phyloP scores from a whole-genome alignment of 2,888 invertebrate species.

The Sturmia bella region DNA sequence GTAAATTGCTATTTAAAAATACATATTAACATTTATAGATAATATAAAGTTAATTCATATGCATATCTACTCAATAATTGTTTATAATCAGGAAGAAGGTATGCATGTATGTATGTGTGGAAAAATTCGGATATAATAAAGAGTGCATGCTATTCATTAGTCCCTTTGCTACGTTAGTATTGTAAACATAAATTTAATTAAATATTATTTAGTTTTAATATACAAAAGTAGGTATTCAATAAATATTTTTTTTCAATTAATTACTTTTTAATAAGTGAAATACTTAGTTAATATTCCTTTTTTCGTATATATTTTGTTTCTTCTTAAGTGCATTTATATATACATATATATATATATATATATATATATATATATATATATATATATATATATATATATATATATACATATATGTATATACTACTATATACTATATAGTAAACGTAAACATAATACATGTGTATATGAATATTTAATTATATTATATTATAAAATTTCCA shows the following conservation, averaged over 20 bases:
- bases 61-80: constrained; percentile 50
- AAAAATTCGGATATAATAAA: constrained; percentile 34
- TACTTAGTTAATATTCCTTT: too few relatives aligned
- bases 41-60: constrained; percentile 54
- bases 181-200: too few relatives aligned
- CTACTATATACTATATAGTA: background rate
- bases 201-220: constrained; percentile 38
- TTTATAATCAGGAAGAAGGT: constrained; percentile 26
- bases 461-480: too few relatives aligned
- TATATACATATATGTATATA: background rate
- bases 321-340: constrained; percentile 17
- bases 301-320: too few relatives aligned
- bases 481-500: too few relatives aligned
- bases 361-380: background rate
- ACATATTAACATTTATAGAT: constrained; percentile 65
- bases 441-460: too few relatives aligned
- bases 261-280: constrained; percentile 17
- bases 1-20: constrained; percentile 54
- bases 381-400: background rate
- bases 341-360: constrained; percentile 45
- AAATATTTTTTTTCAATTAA: constrained; percentile 35
- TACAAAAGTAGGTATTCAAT: constrained; percentile 44
- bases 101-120: constrained; percentile 27
- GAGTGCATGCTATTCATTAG: constrained; percentile 53
- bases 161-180: constrained; percentile 33